These are phyloP conservation scores for Nothura maculosa DNA, from an alignment of 2,797 vertebrate species.

Conservation along the genomic window DNA sequence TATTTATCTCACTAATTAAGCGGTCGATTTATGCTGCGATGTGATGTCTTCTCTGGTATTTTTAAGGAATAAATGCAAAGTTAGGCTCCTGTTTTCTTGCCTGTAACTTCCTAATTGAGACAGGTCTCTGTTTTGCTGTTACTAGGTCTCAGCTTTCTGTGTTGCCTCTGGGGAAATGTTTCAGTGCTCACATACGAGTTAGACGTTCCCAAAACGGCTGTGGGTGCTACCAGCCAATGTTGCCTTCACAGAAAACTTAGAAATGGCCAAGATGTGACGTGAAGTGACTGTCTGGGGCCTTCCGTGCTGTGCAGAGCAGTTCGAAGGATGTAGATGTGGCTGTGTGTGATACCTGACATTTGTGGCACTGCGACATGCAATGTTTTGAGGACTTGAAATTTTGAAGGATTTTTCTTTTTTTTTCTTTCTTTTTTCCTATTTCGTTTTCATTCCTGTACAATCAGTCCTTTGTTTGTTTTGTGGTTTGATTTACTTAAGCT, in stretches of 20 bases:
- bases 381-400: neutral
- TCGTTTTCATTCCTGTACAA: neutral
- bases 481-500: neutral
- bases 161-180: neutral
- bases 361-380: neutral
- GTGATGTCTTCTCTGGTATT: neutral
- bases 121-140: neutral
- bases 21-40: neutral
- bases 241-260: neutral
- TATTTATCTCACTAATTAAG: no score
- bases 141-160: neutral
- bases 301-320: rapidly evolving
- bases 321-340: neutral
- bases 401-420: neutral
- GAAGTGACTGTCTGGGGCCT: neutral
- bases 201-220: neutral
- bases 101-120: neutral
- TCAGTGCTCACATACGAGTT: neutral
- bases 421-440: no score
- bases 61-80: neutral
- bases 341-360: neutral
- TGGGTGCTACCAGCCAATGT: neutral
- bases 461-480: neutral
- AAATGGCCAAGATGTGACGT: neutral
- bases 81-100: neutral